A percentile compares a stretch with the other conserved stretches of the same genome.
phyloP scores from a whole-genome alignment of 1,140 invertebrate genomes.

The Pentalonia nigronervosa region DNA sequence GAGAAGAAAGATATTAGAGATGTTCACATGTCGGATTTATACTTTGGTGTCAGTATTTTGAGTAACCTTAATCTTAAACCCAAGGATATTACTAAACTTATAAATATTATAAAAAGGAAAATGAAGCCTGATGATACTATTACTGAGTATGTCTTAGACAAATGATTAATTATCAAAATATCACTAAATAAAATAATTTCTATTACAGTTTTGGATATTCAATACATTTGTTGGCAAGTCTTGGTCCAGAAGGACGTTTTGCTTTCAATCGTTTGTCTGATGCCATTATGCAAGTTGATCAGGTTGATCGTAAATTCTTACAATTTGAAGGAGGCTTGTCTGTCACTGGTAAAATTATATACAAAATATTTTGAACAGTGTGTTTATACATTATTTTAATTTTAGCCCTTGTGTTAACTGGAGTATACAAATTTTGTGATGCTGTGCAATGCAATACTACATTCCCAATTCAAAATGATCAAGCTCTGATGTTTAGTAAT shows the following conservation, averaged over 20 bases:
- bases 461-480: conserved; percentile 72
- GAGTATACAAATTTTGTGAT: conserved; percentile 76
- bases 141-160: not conserved
- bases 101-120: conserved; percentile 39
- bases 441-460: conserved; percentile 75
- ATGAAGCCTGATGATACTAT: conserved; percentile 42
- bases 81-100: conserved; percentile 43
- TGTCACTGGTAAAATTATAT: conserved; percentile 62
- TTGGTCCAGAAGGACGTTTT: conserved; percentile 74
- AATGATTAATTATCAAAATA: not conserved
- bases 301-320: conserved; percentile 85
- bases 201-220: conserved; percentile 79
- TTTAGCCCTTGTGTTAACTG: conserved; percentile 73
- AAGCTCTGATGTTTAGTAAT: conserved; percentile 88
- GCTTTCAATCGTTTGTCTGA: conserved; percentile 86
- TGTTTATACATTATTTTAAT: not conserved
- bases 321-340: conserved; percentile 91
- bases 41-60: not conserved
- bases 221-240: conserved; percentile 78
- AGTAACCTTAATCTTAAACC: conserved; percentile 50
- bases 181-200: conserved; percentile 9
- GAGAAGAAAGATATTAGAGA: conserved; percentile 62
- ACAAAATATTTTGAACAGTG: not conserved
- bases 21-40: conserved; percentile 59
- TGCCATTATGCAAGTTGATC: conserved; percentile 91